phyloP scores from a whole-genome alignment of 2,797 vertebrate species.

The Petrocephalus schoutedeni region DNA sequence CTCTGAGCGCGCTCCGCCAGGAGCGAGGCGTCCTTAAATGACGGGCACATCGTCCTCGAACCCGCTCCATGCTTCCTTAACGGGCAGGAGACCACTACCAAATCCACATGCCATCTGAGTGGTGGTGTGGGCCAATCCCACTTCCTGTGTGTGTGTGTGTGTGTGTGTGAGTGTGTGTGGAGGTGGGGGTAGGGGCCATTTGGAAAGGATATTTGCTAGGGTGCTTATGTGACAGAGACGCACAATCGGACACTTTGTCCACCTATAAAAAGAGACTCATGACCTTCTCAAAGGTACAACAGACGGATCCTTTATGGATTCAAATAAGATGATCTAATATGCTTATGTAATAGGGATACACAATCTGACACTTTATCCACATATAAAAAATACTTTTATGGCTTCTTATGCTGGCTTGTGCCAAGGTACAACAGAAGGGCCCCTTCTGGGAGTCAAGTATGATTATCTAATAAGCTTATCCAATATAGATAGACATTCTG shows the following conservation, averaged over 20 bases:
- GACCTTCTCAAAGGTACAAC: constrained; percentile 7
- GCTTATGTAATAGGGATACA: background rate
- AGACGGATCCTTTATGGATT: background rate
- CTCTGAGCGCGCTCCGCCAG: background rate
- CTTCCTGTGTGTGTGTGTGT: background rate
- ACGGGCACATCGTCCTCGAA: background rate
- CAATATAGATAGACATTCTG: background rate
- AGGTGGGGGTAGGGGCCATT: background rate
- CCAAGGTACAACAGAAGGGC: background rate
- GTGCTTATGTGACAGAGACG: background rate
- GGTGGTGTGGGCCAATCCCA: background rate
- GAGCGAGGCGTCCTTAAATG: background rate
- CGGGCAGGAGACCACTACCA: background rate
- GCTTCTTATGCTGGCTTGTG: background rate
- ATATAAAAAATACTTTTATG: constrained; percentile 1
- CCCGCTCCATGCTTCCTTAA: background rate
- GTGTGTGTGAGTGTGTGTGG: background rate
- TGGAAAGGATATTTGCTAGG: background rate
- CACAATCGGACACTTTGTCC: background rate
- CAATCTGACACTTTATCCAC: background rate
- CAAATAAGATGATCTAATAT: background rate
- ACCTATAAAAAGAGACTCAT: background rate
- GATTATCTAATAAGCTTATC: background rate
- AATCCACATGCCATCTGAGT: background rate
- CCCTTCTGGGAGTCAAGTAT: background rate